Evolutionary conservation across 2,113 vertebrate species (phyloP), one percentile per base, ranked within the genome.

Genomic region (Theristicus caerulescens): DNA sequence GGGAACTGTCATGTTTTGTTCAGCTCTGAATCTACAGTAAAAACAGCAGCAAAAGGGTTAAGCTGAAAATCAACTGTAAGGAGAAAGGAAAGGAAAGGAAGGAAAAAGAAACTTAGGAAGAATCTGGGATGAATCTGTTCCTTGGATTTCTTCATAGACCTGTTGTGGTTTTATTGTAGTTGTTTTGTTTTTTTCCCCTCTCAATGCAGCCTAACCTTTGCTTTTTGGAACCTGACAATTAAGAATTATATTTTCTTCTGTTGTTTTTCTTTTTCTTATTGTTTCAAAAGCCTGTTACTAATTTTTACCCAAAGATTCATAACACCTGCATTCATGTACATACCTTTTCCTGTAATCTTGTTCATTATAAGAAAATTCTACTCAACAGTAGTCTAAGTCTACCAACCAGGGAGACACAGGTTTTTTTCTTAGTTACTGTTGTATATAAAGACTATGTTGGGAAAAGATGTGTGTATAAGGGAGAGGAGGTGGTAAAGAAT

Each of bases 171-270:
- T 55, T 58, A 34, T 19, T 34, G 5, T 20, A 59, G 7, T 52
- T 78, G 32, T 57, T 78, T 42, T 44, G 2, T 0, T 7, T 71
- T 44, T 32, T 26, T 15, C 16, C 3, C 1, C 1, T 3, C 6
- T 32, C 2, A 42, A 12, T 29, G 31, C 4, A 73, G 10, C 4
- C 47, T 55, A 52, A 38, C 65, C 21, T 71, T 86, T 80, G 4
- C 1, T 12, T 77, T 82, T 26, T 69, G 25, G 4, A 83, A 71
- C 6, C 12, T 46, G 26, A 70, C 25, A 79, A 71, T 36, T 72
- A 57, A 7, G 5, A 38, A 31, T n/a, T 36, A 7, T 16, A n/a
- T 59, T 89, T 76, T 67, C 7, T 77, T 72, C 12, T 73, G 11
- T 40, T 4, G 2, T 40, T 70, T 79, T 57, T 49, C 9, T n/a